Evolutionary conservation across 1,140 invertebrate genomes (phyloP).

Genomic region (Sarcophaga bullata): DNA sequence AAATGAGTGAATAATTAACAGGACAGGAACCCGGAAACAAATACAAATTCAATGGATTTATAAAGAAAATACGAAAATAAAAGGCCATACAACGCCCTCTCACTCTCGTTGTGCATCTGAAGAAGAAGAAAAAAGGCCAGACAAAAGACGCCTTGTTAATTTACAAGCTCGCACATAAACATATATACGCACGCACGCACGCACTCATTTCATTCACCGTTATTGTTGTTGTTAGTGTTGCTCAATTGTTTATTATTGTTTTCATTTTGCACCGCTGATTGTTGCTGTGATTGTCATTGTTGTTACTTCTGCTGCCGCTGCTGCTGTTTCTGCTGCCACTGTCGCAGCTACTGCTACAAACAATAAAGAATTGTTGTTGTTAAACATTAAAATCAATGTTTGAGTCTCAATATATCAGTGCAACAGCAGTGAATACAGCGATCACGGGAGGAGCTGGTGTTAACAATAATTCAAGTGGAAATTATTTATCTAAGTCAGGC

Average conservation of each 20-base stretch:
- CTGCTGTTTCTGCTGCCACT: neutral
- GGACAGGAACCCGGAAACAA: neutral
- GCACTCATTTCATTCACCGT: too few species aligned
- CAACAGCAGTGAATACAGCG: constrained; percentile 18
- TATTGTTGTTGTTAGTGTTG: too few species aligned
- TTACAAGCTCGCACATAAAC: neutral
- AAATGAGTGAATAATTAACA: neutral
- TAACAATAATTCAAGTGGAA: constrained; percentile 8
- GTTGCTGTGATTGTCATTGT: neutral
- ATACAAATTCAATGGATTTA: neutral
- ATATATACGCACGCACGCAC: neutral
- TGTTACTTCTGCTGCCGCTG: neutral
- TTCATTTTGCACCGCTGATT: too few species aligned
- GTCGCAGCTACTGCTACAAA: neutral
- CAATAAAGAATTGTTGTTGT: neutral
- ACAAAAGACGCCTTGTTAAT: constrained; percentile 37
- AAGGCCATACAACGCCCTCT: constrained; percentile 1
- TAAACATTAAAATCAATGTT: constrained; percentile 46
- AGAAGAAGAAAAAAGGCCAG: neutral
- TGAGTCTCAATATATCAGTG: constrained; percentile 51
- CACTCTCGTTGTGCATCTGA: neutral
- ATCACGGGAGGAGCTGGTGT: neutral
- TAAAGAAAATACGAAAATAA: constrained; percentile 19
- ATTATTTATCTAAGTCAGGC: constrained; percentile 11
- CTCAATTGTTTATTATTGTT: too few species aligned